These are phyloP conservation scores for Pocillopora grandis DNA, from an alignment of 92 coral and sea anemone genomes.

Conservation along the genomic window DNA sequence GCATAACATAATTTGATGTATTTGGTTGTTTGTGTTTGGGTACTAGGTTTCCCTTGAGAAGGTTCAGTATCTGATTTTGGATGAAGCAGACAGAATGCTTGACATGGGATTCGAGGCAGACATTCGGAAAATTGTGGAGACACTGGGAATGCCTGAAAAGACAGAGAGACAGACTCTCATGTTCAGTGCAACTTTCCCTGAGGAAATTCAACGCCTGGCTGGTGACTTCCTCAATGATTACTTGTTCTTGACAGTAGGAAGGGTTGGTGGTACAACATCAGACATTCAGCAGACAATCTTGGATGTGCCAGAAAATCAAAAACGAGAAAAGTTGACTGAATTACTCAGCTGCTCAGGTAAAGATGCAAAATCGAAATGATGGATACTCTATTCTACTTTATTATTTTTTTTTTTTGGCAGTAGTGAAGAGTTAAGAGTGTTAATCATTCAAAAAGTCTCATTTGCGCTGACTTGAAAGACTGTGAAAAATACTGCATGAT, in stretches of 20 bases:
- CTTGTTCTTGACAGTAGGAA: constrained; percentile 93
- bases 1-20: not conserved
- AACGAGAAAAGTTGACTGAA: constrained; percentile 87
- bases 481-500: no score
- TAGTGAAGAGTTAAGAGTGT: no score
- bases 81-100: constrained; percentile 97
- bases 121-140: constrained; percentile 77
- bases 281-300: constrained; percentile 91
- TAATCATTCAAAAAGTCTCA: no score
- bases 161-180: constrained; percentile 86
- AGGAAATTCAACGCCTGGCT: constrained; percentile 89
- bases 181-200: constrained; percentile 99
- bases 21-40: not conserved
- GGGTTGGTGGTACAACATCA: constrained; percentile 98
- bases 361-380: not conserved
- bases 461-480: no score
- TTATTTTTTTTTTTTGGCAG: no score
- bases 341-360: constrained; percentile 88
- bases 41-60: constrained; percentile 61
- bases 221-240: constrained; percentile 92
- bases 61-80: constrained; percentile 84
- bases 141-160: constrained; percentile 83
- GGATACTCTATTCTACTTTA: no score
- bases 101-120: constrained; percentile 96
- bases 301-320: constrained; percentile 90